Evolutionary conservation across 2,888 invertebrate species (phyloP).

Genomic region (Caenorhabditis auriculariae): DNA sequence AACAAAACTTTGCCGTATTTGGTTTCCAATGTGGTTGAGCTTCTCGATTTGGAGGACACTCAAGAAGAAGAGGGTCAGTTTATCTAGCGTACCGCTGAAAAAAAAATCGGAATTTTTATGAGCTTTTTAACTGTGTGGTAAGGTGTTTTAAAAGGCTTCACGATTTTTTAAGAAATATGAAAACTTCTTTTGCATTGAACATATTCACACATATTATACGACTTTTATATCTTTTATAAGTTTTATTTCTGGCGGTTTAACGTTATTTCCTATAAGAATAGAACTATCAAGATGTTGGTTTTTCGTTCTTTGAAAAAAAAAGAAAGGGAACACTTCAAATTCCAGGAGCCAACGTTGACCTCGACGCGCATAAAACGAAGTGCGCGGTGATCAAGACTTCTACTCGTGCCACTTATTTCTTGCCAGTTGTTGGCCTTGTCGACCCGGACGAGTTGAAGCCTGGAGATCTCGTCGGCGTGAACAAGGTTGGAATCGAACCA

Average conservation of each 20-base stretch:
- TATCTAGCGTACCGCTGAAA: too few relatives aligned
- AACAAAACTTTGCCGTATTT: conserved; percentile 98
- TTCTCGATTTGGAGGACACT: conserved; percentile 91
- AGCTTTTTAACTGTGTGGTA: too few relatives aligned
- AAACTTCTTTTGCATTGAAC: too few relatives aligned
- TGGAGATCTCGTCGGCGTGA: conserved; percentile 76
- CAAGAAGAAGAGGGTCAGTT: conserved; percentile 78
- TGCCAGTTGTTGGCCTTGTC: conserved; percentile 96
- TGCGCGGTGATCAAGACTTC: conserved; percentile 99
- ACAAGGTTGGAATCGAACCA: conserved; percentile 64
- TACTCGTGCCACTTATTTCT: conserved; percentile 91
- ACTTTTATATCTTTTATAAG: too few relatives aligned
- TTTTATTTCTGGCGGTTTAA: too few relatives aligned
- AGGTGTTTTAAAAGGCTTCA: too few relatives aligned
- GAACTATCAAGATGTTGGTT: background rate
- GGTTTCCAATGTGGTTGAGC: conserved; percentile 97
- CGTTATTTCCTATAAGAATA: too few relatives aligned
- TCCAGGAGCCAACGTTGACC: conserved; percentile 88
- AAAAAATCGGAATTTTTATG: too few relatives aligned
- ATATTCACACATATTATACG: too few relatives aligned
- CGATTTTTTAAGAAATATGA: too few relatives aligned
- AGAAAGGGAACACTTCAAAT: background rate
- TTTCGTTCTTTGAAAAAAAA: background rate
- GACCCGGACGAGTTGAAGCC: conserved; percentile 97
- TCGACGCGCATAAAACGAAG: conserved; percentile 93